phyloP scores from a whole-genome alignment of 2,888 invertebrate species.

The Callosobruchus maculatus region DNA sequence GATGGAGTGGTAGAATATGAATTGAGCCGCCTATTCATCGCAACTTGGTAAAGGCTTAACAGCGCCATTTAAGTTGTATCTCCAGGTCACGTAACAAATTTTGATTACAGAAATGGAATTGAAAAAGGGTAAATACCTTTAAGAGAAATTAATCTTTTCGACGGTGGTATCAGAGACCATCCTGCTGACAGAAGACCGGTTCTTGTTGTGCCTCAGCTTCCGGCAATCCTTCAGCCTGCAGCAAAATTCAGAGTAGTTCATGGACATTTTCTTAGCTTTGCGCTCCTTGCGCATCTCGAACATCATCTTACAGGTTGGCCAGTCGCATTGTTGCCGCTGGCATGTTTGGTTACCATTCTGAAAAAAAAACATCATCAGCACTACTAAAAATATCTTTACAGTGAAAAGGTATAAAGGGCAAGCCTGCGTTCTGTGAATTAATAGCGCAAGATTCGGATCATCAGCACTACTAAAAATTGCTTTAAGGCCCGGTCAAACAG shows the following conservation, averaged over 20 bases:
- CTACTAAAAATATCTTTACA: neutral
- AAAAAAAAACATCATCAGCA: slow-evolving; percentile 28
- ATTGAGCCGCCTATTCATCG: too few species aligned
- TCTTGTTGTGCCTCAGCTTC: slow-evolving; percentile 33
- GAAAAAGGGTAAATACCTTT: neutral
- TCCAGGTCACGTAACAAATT: too few species aligned
- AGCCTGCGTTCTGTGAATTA: too few species aligned
- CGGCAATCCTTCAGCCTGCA: slow-evolving; percentile 43
- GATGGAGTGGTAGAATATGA: too few species aligned
- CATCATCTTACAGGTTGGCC: slow-evolving; percentile 62
- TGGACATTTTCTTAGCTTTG: slow-evolving; percentile 51
- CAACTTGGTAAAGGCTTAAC: too few species aligned
- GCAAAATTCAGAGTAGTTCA: slow-evolving; percentile 44
- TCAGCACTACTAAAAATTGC: too few species aligned
- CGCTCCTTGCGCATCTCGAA: slow-evolving; percentile 36
- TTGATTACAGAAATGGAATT: slow-evolving; percentile 10
- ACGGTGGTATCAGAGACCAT: slow-evolving; percentile 12
- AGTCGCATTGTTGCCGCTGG: slow-evolving; percentile 76
- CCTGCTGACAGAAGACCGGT: slow-evolving; percentile 13
- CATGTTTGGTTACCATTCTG: slow-evolving; percentile 81
- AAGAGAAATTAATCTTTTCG: slow-evolving; percentile 1
- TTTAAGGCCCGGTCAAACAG: too few species aligned
- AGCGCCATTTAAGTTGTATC: too few species aligned
- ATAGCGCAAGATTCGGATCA: too few species aligned
- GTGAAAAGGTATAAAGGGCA: too few species aligned